Conservation (phyloP, 2,797 vertebrate species). For the Salmo trutta region DNA sequence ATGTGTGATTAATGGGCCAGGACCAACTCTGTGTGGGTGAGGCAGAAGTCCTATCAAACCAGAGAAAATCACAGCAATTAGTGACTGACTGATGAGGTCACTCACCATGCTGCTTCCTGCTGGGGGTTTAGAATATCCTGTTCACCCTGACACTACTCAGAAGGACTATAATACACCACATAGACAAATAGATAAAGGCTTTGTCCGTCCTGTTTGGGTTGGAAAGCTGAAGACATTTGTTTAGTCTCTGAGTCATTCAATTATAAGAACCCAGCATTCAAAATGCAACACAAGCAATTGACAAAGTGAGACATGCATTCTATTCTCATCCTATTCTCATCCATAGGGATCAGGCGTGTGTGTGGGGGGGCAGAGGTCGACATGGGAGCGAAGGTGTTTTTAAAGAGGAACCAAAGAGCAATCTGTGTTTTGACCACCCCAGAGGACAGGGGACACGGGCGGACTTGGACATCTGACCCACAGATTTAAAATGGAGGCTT, state of each 20-base stretch:
- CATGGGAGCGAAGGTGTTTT: neutral
- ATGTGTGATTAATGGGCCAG: conserved; percentile 58
- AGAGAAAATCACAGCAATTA: conserved; percentile 55
- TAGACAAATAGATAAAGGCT: neutral
- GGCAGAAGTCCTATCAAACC: conserved; percentile 18
- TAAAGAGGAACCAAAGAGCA: neutral
- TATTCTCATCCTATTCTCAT: neutral
- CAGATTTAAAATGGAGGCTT: conserved; percentile 19
- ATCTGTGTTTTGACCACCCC: neutral
- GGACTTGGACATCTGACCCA: neutral
- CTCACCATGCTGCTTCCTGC: neutral
- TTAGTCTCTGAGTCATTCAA: neutral
- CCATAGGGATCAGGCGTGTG: neutral
- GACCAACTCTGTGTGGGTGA: conserved; percentile 18
- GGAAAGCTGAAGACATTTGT: neutral
- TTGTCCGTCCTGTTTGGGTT: neutral
- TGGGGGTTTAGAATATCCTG: neutral
- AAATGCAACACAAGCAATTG: neutral
- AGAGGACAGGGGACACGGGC: neutral
- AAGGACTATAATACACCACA: neutral
- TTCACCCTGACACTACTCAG: neutral
- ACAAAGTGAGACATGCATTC: neutral
- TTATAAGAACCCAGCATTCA: neutral
- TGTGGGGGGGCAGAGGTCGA: neutral
- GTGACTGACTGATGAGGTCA: conserved; percentile 37